Conservation (phyloP, 2,888 invertebrate genomes). For the Meganola albula region DNA sequence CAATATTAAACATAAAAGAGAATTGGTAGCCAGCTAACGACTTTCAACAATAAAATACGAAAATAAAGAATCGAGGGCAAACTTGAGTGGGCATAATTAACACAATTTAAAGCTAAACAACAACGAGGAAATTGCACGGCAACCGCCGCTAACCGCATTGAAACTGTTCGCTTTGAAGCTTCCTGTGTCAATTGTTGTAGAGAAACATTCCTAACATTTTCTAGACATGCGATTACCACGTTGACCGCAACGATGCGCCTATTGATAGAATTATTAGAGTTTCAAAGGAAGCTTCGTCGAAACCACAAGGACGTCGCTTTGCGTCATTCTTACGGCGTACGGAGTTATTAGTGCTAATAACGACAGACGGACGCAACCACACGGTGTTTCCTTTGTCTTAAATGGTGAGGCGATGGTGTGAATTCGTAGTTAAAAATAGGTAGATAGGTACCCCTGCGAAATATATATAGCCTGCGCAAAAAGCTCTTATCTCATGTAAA, state of each 20-base stretch:
- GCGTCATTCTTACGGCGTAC: conserved; percentile 46
- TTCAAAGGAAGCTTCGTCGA: conserved; percentile 48
- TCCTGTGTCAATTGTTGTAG: conserved; percentile 44
- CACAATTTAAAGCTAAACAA: conserved; percentile 16
- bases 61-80: neutral
- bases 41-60: neutral
- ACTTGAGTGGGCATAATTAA: conserved; percentile 13
- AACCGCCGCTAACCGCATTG: conserved; percentile 26
- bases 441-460: too few relatives aligned
- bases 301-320: conserved; percentile 59
- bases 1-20: too few relatives aligned
- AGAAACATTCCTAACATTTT: conserved; percentile 49
- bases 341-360: conserved; percentile 71
- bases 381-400: conserved; percentile 51
- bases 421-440: neutral
- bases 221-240: conserved; percentile 51
- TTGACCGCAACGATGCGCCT: conserved; percentile 57
- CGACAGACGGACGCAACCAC: conserved; percentile 42
- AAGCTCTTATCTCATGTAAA: too few relatives aligned
- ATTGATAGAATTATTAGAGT: conserved; percentile 67
- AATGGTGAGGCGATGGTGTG: conserved; percentile 13
- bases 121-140: conserved; percentile 22
- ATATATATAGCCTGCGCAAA: too few relatives aligned
- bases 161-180: conserved; percentile 30
- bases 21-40: too few relatives aligned